phyloP scores from a whole-genome alignment of 2,888 invertebrate genomes.

The Petrolisthes cinctipes region DNA sequence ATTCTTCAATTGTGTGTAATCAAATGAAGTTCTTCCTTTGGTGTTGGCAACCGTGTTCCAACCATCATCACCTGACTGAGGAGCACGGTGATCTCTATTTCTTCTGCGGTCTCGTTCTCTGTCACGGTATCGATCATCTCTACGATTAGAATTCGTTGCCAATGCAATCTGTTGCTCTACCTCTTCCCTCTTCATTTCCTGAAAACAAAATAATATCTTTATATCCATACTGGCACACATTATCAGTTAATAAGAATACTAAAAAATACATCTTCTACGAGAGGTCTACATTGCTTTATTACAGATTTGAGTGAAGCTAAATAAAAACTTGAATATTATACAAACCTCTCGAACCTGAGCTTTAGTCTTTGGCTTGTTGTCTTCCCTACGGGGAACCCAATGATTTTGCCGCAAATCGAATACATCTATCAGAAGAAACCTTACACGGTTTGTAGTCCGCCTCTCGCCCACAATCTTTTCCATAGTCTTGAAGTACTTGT shows the following conservation, averaged over 20 bases:
- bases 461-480: slow-evolving; percentile 78
- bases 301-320: too few relatives aligned
- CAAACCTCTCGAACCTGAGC: slow-evolving; percentile 85
- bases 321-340: neutral
- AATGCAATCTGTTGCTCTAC: slow-evolving; percentile 54
- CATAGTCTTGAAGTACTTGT: slow-evolving; percentile 78
- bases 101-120: slow-evolving; percentile 49
- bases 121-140: slow-evolving; percentile 40
- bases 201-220: neutral
- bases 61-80: slow-evolving; percentile 43
- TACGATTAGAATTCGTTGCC: slow-evolving; percentile 34
- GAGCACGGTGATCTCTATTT: slow-evolving; percentile 37
- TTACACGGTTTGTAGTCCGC: slow-evolving; percentile 73
- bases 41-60: slow-evolving; percentile 47
- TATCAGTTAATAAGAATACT: too few relatives aligned
- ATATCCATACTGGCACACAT: neutral
- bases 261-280: too few relatives aligned
- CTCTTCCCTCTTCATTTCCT: slow-evolving; percentile 60
- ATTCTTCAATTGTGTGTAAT: slow-evolving; percentile 48
- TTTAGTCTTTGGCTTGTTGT: slow-evolving; percentile 92
- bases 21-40: slow-evolving; percentile 42
- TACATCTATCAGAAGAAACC: slow-evolving; percentile 88
- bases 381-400: slow-evolving; percentile 89
- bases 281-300: too few relatives aligned
- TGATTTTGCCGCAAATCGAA: slow-evolving; percentile 85